Base-by-base conservation (phyloP, 1,140 invertebrate genomes). In the Pseudomyrmex sp. region DNA sequence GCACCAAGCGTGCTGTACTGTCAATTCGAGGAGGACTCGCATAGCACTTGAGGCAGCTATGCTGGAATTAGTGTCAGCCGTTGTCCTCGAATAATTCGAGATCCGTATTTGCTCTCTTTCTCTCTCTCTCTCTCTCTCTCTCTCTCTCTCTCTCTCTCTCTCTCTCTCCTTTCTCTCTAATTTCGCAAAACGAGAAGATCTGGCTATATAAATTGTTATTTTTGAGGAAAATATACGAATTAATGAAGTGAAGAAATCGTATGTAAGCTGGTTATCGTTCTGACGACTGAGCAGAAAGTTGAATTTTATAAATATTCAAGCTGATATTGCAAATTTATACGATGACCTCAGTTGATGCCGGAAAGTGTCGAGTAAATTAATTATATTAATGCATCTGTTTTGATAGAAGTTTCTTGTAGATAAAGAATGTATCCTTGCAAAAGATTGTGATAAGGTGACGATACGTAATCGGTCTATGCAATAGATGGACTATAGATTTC, bases 61-160 rank as follows among this genome's bases (percentile, higher is more conserved):
- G 44, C 76, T 26, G 46, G 54, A 80, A 80, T 80, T 80, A 80
- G 44, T 72, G 58, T 35, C 56, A 72, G 59, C 26, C 77, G 70
- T 83, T 85, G 59, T 87, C 12, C 59, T 23, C 56, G 63, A 73
- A 85, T 73, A 75, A 85, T 85, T 72, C 7, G 54, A 59, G 44
- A 79, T 79, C 23, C 15, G 35, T 46, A 79, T 70, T 13, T 2
- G 18, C 12, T 48, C 72, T 48, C 70, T n/a, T 12, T 15, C 10
- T 58, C 54, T 58, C 15, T 35, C 23, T 72, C 23, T 52, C 9
- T 23, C 7, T 26, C 5, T 54, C 13, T 10, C 18, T 26, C 5
- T 54, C 13, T 5, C 20, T 23, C 20, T 26, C 26, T 26, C 3
- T 26, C 3, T 18, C n/a, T 26, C 5, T 54, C 13, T 10, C 18